Conservation (phyloP, 2,113 vertebrate genomes). For the Peromyscus polionotus region DNA sequence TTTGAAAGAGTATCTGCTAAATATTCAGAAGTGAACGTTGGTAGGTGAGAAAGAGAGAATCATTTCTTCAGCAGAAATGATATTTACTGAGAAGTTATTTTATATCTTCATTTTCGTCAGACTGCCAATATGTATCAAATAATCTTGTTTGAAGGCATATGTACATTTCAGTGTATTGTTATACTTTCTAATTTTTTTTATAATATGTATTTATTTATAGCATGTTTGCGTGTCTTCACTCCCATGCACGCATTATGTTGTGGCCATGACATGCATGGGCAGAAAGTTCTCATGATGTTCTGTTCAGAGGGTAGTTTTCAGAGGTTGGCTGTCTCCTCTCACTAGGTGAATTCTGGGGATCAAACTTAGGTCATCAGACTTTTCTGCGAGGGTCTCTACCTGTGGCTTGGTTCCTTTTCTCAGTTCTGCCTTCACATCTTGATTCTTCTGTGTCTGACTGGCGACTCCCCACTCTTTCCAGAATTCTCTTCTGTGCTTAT, state of each 20-base stretch:
- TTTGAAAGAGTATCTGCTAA: neutral
- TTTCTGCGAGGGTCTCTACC: neutral
- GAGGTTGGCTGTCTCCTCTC: neutral
- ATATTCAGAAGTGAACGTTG: neutral
- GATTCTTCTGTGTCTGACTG: too few species aligned
- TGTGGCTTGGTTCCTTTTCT: too few species aligned
- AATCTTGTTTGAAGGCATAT: neutral
- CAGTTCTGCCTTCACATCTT: too few species aligned
- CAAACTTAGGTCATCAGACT: neutral
- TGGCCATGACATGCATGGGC: too few species aligned
- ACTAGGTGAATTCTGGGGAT: neutral
- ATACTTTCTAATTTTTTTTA: neutral
- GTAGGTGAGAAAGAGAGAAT: neutral
- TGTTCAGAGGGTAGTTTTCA: neutral
- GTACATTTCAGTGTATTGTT: neutral
- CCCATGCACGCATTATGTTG: neutral
- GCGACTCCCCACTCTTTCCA: too few species aligned
- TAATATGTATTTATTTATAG: neutral
- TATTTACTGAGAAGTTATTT: neutral
- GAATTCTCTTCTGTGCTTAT: too few species aligned
- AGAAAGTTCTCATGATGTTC: neutral
- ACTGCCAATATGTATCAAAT: neutral
- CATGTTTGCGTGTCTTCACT: too few species aligned
- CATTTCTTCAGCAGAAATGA: neutral
- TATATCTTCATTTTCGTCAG: neutral